A percentile compares a stretch with the other conserved stretches of the same genome.
Evolutionary conservation across 2,797 vertebrate species (phyloP).

Genomic region (Esox lucius): DNA sequence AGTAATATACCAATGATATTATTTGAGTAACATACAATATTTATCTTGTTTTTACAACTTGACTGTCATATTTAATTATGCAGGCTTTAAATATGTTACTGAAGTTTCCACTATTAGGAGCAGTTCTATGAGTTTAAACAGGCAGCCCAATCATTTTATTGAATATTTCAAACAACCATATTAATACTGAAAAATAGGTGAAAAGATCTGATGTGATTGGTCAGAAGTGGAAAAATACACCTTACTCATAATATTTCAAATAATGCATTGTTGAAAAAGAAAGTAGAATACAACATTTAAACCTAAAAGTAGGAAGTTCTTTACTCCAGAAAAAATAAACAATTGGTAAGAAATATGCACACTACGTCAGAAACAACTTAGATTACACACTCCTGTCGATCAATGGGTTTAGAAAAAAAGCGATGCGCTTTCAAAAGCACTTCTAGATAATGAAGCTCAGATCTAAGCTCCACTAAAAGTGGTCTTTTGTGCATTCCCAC

Average conservation of each 20-base stretch:
- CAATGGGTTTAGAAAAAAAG: conserved; percentile 16
- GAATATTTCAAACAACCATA: no score
- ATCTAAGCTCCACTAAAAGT: conserved; percentile 10
- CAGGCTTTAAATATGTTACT: background rate
- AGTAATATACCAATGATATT: conserved; percentile 20
- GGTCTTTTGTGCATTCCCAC: conserved; percentile 21
- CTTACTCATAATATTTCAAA: no score
- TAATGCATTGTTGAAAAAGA: no score
- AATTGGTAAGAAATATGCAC: background rate
- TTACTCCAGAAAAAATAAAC: no score
- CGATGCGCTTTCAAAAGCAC: background rate
- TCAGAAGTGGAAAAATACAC: no score
- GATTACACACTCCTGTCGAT: conserved; percentile 9
- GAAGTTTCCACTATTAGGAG: background rate
- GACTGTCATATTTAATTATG: background rate
- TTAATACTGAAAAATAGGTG: no score
- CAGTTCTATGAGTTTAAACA: no score
- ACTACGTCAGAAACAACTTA: background rate
- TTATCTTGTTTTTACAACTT: conserved; percentile 54
- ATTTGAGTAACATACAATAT: conserved; percentile 18
- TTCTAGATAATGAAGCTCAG: conserved; percentile 21
- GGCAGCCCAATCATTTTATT: no score
- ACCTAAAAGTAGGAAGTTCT: background rate
- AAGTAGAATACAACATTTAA: background rate
- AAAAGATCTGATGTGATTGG: no score